Conservation (phyloP, 2,797 vertebrate genomes). For the Taeniopygia guttata region DNA sequence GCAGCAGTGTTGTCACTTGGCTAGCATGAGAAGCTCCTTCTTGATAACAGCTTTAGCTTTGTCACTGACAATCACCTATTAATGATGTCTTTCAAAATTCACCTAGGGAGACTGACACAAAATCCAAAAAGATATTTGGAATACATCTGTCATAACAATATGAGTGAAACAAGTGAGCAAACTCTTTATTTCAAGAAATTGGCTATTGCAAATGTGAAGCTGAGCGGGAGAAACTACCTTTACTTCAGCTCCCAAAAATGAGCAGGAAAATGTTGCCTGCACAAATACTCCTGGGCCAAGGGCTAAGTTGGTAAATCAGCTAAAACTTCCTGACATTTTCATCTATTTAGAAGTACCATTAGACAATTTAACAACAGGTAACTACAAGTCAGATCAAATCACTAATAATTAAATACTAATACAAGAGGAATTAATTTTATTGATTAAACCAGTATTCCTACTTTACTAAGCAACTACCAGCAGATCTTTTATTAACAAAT, state of each 20-base stretch:
- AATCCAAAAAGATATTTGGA: slow-evolving; percentile 46
- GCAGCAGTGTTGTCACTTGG: not conserved
- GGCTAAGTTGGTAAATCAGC: not conserved
- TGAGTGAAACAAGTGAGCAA: slow-evolving; percentile 18
- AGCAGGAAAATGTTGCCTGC: not conserved
- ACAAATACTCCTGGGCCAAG: not conserved
- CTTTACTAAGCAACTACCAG: not conserved
- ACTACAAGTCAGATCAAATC: not conserved
- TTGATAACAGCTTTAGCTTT: slow-evolving; percentile 7
- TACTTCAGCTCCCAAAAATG: not conserved
- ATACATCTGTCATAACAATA: slow-evolving; percentile 59
- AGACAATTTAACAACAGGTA: not conserved
- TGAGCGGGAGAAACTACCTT: not conserved
- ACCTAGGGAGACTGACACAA: slow-evolving; percentile 35
- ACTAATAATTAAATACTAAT: not conserved
- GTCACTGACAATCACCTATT: slow-evolving; percentile 34
- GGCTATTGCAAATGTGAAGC: not conserved
- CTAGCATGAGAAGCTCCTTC: not conserved
- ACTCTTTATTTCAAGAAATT: slow-evolving; percentile 20
- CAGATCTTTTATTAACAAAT: not conserved
- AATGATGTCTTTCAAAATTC: slow-evolving; percentile 48
- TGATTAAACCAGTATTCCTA: not conserved
- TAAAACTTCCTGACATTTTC: not conserved
- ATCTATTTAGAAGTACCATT: not conserved
- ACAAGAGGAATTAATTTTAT: not conserved